Base-by-base conservation (phyloP, 2,113 vertebrate species). In the Rafetus swinhoei region DNA sequence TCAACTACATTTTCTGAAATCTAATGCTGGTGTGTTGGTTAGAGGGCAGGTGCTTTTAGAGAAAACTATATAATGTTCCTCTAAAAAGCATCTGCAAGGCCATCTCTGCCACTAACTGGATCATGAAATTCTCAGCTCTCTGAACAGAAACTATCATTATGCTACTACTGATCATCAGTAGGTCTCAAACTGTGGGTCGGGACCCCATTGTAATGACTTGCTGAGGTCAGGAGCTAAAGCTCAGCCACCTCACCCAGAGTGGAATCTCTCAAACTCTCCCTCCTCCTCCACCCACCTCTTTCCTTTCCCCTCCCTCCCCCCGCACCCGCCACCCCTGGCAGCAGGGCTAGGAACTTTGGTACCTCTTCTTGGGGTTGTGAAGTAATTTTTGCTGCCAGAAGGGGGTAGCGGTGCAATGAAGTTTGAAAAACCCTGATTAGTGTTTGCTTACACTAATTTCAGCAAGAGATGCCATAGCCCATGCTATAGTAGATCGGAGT, bases 401-500 rank as follows among this genome's bases (percentile, higher is more conserved):
- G 45, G 4, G 53, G 53, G 6, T 69, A 54, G 53, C 14, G 10
- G 76, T 84, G 81, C 53, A 54, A 54, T 54, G 6, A 10, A 54
- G 53, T 54, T 54, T 54, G 53, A 54, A 54, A 54, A 54, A 54
- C 10, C 53, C 53, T 54, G 53, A 96, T 97, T 3, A 54, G 14
- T 54, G 53, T 54, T 54, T 54, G 53, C 53, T 54, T 96, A 99
- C 99, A 95, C 97, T 97, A 92, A 99, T 99, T 88, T 99, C 98
- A 90, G 99, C 99, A 62, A 99, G 93, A 57, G 98, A 99, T 2
- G 98, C 97, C 98, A 99, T 99, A 10, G 99, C 98, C 99, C 99
- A 99, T 0, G 99, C 99, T 1, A 99, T 74, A 10, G 99, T 99
- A 8, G 99, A 98, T 69, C 99, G 97, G 81, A 99, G 98, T 5